Evolutionary conservation across 2,113 vertebrate species (phyloP).

Genomic region (Glaucidium brasilianum): DNA sequence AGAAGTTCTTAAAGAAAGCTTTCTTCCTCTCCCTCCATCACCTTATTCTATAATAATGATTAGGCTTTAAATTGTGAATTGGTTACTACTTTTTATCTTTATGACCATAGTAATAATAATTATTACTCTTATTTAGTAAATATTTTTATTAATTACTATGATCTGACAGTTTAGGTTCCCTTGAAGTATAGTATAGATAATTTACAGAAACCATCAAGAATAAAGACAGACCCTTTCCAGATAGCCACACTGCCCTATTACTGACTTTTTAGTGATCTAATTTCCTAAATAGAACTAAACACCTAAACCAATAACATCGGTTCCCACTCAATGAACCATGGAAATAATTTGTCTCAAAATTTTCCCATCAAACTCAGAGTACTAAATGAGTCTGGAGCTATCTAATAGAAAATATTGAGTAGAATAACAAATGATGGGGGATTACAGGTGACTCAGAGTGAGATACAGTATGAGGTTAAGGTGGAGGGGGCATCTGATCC

Average conservation of each 20-base stretch:
- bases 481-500: not conserved
- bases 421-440: not conserved
- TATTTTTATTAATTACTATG: not conserved
- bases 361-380: not conserved
- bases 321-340: not conserved
- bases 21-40: not conserved
- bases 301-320: not conserved
- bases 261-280: not conserved
- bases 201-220: not conserved
- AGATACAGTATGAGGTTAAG: not conserved
- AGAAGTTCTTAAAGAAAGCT: not conserved
- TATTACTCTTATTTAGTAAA: not conserved
- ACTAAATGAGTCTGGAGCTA: not conserved
- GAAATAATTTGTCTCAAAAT: not conserved
- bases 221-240: not conserved
- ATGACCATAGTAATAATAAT: not conserved
- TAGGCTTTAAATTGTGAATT: not conserved
- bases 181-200: fast-evolving
- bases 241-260: not conserved
- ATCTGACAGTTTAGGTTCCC: not conserved
- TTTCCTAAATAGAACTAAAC: not conserved
- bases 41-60: not conserved
- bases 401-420: not conserved
- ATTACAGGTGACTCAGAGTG: not conserved
- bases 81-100: not conserved